Evolutionary conservation across 2,797 vertebrate species (phyloP).

Genomic region (Tiaroga cobitis): DNA sequence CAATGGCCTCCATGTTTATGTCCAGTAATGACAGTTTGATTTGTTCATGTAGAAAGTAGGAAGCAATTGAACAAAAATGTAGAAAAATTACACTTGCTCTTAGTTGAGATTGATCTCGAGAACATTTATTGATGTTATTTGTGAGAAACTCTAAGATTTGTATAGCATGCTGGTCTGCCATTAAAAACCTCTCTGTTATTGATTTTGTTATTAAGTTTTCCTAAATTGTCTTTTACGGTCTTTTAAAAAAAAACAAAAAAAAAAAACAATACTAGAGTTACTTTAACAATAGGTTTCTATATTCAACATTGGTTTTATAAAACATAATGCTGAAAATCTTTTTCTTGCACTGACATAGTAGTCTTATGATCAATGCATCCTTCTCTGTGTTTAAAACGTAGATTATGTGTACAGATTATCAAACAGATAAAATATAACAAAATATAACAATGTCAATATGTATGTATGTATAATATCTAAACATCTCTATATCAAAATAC

Average conservation of each 20-base stretch:
- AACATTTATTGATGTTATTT: conserved; percentile 29
- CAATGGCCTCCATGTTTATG: conserved; percentile 3
- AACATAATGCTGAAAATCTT: not conserved
- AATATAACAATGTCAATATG: too few species aligned
- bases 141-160: not conserved
- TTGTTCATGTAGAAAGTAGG: not conserved
- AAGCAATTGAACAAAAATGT: conserved; percentile 15
- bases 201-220: conserved; percentile 29
- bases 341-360: not conserved
- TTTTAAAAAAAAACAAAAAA: too few species aligned
- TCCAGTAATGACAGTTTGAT: conserved; percentile 28
- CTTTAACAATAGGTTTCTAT: too few species aligned
- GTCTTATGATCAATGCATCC: not conserved
- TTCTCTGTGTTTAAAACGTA: not conserved
- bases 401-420: not conserved
- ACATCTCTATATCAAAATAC: not conserved
- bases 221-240: conserved; percentile 21
- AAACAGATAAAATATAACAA: not conserved
- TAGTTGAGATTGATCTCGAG: conserved; percentile 15
- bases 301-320: conserved; percentile 15
- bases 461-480: too few species aligned
- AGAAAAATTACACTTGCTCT: not conserved
- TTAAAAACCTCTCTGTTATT: conserved; percentile 29
- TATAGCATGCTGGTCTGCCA: not conserved
- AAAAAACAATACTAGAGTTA: too few species aligned